Evolutionary conservation across 2,113 vertebrate species (phyloP), one percentile per base, ranked within the genome.

Genomic region (Myiozetetes cayanensis): DNA sequence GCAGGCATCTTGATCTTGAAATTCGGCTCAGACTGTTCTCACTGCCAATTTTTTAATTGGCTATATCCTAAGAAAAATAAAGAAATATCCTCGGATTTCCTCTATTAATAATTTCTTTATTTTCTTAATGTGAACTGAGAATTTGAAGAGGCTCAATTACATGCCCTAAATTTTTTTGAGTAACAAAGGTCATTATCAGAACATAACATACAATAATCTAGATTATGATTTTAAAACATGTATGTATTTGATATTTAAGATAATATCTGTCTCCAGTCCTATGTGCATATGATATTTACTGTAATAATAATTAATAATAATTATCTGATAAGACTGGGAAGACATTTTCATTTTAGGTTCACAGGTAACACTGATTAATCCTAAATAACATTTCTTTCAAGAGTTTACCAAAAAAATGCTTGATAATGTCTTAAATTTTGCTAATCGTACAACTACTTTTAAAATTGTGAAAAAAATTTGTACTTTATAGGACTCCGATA

Each of bases 381-480:
- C 89, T 46, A 89, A 93, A 94, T 65, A 91, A 87, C 23, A 24
- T 75, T 68, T 63, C 2, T 52, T 73, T 74, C 28, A 49, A 52
- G 19, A 0, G 2, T 6, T 8, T 43, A n/a, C 22, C 3, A 62
- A 77, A 73, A 71, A 89, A 87, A 52, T 7, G 0, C 1, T 15
- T 0, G 2, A 30, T 8, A 70, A 41, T 23, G 14, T 50, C 15
- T 80, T n/a, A 14, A 72, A 41, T 79, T 79, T 88, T 82, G 8
- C 10, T 75, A 22, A 59, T 53, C 5, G 18, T 75, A 11, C 30
- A 14, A 24, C 6, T 61, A 7, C 12, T 66, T 53, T 12, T 28
- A 24, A 62, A 67, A 79, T 46, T 14, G 33, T 28, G 2, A 5
- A 41, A 53, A 71, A 66, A 16, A 11, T 7, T 22, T 67, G 0